phyloP scores from a whole-genome alignment of 2,888 invertebrate species.

The Homarus gammarus region DNA sequence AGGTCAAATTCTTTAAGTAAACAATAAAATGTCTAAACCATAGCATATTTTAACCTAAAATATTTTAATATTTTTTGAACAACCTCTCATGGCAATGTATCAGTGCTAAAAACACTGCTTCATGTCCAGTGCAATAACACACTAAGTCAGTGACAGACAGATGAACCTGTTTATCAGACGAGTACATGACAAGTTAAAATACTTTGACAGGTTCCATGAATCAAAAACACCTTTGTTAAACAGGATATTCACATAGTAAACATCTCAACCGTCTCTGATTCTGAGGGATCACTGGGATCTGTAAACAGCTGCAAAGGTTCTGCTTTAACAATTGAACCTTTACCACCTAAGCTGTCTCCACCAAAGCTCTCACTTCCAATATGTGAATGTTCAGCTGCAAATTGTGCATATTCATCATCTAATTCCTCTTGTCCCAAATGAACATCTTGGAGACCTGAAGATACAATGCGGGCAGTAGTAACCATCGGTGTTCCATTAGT shows the following conservation, averaged over 20 bases:
- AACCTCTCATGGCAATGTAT: constrained; percentile 37
- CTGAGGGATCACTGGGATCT: constrained; percentile 61
- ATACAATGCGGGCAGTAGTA: constrained; percentile 21
- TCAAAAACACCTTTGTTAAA: constrained; percentile 7
- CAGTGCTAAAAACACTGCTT: not conserved
- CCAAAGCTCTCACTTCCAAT: constrained; percentile 43
- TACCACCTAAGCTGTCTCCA: constrained; percentile 47
- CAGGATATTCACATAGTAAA: constrained; percentile 64
- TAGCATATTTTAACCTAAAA: constrained; percentile 13
- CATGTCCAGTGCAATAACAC: constrained; percentile 25
- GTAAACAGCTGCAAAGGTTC: constrained; percentile 69
- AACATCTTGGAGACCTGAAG: constrained; percentile 47
- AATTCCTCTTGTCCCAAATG: constrained; percentile 59
- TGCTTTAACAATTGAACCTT: constrained; percentile 72
- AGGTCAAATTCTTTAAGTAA: not conserved
- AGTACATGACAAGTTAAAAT: constrained; percentile 6
- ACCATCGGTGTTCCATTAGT: constrained; percentile 47
- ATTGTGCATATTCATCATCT: constrained; percentile 75
- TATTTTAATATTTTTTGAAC: constrained; percentile 3
- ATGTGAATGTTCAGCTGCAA: constrained; percentile 73
- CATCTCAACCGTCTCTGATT: constrained; percentile 70
- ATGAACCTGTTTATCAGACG: not conserved
- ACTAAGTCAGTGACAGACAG: not conserved
- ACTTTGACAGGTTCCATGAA: constrained; percentile 2
- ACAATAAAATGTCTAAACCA: not conserved